A percentile compares a stretch with the other conserved stretches of the same genome.
Conservation (phyloP, 2,888 invertebrate species). For the Conus canariensis region DNA sequence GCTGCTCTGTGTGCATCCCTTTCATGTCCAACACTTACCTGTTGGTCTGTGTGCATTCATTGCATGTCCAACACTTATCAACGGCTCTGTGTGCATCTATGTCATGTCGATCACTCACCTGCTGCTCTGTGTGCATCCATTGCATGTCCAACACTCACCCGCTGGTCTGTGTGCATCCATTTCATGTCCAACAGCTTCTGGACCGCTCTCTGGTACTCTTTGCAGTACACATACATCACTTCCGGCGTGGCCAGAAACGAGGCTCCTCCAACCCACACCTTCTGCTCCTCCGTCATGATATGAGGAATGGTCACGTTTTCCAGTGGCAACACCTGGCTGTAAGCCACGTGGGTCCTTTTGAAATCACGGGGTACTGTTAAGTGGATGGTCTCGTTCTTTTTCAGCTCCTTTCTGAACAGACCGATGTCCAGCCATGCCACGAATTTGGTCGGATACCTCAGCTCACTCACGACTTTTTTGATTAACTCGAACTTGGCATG, state of each 20-base stretch:
- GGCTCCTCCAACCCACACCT: slow-evolving; percentile 36
- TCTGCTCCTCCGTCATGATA: not conserved
- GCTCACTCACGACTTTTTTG: not conserved
- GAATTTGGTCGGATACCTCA: not conserved
- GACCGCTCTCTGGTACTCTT: slow-evolving; percentile 15
- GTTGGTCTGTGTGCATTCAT: slow-evolving; percentile 25
- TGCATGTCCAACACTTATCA: not conserved
- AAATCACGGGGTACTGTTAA: slow-evolving; percentile 12
- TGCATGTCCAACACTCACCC: no score
- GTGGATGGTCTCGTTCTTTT: not conserved
- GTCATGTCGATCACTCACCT: no score
- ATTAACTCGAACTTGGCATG: slow-evolving; percentile 34
- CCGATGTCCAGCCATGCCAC: slow-evolving; percentile 37
- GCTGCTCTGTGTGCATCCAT: no score
- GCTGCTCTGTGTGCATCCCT: no score
- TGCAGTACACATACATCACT: not conserved
- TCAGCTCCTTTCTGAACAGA: not conserved
- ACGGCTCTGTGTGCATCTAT: no score
- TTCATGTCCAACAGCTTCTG: not conserved
- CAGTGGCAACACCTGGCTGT: not conserved
- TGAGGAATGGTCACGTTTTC: not conserved
- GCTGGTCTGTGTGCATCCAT: slow-evolving; percentile 30
- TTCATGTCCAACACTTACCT: no score
- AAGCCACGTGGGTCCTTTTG: not conserved
- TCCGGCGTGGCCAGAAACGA: slow-evolving; percentile 25